A percentile compares a stretch with the other conserved stretches of the same genome.
Evolutionary conservation across 2,888 invertebrate species (phyloP).

Genomic region (Rotaria sp.): DNA sequence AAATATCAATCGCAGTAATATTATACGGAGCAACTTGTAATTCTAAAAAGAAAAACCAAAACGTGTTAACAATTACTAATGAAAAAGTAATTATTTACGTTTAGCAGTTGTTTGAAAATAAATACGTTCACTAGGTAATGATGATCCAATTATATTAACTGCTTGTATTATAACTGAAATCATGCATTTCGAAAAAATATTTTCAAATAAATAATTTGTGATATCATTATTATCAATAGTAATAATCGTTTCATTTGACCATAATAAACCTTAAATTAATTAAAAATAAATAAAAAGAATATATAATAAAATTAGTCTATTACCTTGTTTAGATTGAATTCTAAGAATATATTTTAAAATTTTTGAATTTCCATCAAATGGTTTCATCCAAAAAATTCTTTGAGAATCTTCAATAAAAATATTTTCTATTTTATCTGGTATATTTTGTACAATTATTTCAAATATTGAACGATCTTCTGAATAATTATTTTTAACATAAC

Average conservation of each 20-base stretch:
- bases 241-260: not conserved
- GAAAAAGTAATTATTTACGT: not conserved
- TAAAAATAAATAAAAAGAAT: not conserved
- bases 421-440: not conserved
- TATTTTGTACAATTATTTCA: not conserved
- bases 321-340: not conserved
- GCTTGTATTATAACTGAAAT: not conserved
- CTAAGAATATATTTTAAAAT: not conserved
- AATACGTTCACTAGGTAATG: not conserved
- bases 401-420: not conserved
- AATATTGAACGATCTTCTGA: slow-evolving; percentile 3
- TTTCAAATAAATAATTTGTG: not conserved
- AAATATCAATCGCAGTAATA: not conserved
- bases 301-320: not conserved
- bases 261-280: not conserved
- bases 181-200: not conserved
- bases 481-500: not conserved
- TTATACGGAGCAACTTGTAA: not conserved
- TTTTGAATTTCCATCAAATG: not conserved
- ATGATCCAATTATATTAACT: not conserved
- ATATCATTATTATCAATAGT: not conserved
- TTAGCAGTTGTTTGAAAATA: not conserved
- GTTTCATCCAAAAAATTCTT: not conserved
- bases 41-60: not conserved
- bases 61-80: no score